phyloP scores from a whole-genome alignment of 1,140 invertebrate species.

The Drosophila equinoxialis region DNA sequence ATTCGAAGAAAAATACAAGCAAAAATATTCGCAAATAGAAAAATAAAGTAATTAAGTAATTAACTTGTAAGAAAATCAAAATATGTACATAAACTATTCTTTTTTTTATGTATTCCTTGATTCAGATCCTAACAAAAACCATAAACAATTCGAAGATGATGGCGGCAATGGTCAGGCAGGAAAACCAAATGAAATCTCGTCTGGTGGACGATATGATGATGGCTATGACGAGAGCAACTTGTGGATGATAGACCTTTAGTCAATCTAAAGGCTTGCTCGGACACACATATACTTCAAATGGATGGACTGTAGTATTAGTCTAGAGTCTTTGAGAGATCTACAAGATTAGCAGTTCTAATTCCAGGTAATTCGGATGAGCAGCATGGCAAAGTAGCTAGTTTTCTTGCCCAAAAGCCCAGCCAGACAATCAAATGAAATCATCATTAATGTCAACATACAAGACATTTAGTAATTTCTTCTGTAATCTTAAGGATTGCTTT shows the following conservation, averaged over 20 bases:
- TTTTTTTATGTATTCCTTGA: too few relatives aligned
- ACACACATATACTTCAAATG: too few relatives aligned
- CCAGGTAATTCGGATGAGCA: constrained; percentile 65
- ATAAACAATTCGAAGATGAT: constrained; percentile 8
- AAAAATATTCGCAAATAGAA: not conserved
- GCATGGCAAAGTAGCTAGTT: too few relatives aligned
- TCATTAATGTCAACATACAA: too few relatives aligned
- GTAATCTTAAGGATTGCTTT: too few relatives aligned
- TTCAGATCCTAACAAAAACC: too few relatives aligned
- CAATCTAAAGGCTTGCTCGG: constrained; percentile 83
- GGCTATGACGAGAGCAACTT: constrained; percentile 29
- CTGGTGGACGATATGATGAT: constrained; percentile 84
- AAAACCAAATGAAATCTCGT: not conserved
- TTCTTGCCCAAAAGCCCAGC: too few relatives aligned
- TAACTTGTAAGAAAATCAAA: too few relatives aligned
- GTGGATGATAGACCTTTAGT: constrained; percentile 52
- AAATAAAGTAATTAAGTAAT: not conserved
- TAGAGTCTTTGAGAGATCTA: constrained; percentile 86
- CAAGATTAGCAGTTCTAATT: constrained; percentile 85
- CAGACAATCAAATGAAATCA: too few relatives aligned
- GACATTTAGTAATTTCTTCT: too few relatives aligned
- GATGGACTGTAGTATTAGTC: constrained; percentile 68
- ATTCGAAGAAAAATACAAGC: not conserved
- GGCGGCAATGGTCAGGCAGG: constrained; percentile 29
- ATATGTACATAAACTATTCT: too few relatives aligned